These are phyloP conservation scores for Ctenoplectra terminalis DNA, from an alignment of 1,140 invertebrate genomes.

Conservation along the genomic window DNA sequence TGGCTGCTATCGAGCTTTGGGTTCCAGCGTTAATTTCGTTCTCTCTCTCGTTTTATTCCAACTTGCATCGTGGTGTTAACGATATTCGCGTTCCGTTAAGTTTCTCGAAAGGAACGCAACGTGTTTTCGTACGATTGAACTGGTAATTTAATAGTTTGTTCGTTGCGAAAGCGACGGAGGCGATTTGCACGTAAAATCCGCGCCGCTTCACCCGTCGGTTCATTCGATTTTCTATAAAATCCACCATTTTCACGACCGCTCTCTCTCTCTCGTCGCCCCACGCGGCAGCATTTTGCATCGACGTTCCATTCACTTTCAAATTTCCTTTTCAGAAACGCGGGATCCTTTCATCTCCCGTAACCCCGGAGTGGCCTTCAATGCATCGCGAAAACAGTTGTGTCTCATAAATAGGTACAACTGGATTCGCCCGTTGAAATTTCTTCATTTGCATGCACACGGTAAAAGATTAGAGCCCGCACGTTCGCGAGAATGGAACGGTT, in stretches of 20 bases:
- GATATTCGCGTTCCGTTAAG: not conserved
- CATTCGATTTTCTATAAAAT: slow-evolving; percentile 30
- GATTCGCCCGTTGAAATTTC: slow-evolving; percentile 49
- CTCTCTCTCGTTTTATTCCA: not conserved
- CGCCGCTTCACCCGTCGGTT: not conserved
- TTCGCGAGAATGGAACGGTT: no score
- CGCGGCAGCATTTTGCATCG: not conserved
- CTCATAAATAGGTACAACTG: slow-evolving; percentile 38
- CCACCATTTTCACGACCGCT: not conserved
- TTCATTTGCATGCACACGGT: slow-evolving; percentile 31
- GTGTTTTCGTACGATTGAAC: not conserved
- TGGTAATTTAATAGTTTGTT: not conserved
- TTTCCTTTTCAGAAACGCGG: slow-evolving; percentile 24
- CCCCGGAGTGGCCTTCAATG: not conserved
- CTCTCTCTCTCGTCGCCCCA: not conserved
- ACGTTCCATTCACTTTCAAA: slow-evolving; percentile 35
- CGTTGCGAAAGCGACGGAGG: not conserved
- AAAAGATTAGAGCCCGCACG: slow-evolving; percentile 18
- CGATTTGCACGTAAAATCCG: not conserved
- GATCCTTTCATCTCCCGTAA: slow-evolving; percentile 2
- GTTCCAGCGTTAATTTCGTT: no score
- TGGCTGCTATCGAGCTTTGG: no score
- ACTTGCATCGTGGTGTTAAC: no score
- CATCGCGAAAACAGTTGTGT: slow-evolving; percentile 33
- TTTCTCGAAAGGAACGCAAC: not conserved